A percentile compares a stretch with the other conserved stretches of the same genome.
Evolutionary conservation across 2,113 vertebrate species (phyloP).

Genomic region (Ploceus nigricollis): DNA sequence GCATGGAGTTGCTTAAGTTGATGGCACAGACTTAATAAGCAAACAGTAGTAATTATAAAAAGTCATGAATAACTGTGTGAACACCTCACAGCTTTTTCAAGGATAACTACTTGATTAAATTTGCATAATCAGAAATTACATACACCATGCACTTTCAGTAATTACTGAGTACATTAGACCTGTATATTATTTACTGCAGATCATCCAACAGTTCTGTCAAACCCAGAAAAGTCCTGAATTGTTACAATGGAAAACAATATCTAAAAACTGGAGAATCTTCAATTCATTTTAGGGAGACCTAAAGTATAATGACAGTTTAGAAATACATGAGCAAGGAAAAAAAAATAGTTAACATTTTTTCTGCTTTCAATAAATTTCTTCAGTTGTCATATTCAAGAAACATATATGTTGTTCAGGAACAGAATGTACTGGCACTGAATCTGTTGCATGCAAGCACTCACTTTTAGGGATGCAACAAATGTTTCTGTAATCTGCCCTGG

Average conservation of each 20-base stretch:
- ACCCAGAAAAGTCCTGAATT: neutral
- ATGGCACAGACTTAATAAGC: neutral
- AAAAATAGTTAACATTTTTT: conserved; percentile 15
- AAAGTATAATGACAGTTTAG: neutral
- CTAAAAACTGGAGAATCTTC: neutral
- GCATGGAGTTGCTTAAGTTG: neutral
- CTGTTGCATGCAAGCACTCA: conserved; percentile 18
- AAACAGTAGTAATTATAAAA: neutral
- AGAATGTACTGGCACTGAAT: conserved; percentile 54
- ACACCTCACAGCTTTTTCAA: neutral
- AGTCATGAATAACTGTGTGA: neutral
- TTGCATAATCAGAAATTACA: neutral
- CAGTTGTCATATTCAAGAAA: conserved; percentile 26
- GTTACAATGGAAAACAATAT: neutral
- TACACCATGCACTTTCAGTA: neutral
- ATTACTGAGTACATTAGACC: neutral
- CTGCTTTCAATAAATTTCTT: conserved; percentile 52
- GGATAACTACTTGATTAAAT: neutral
- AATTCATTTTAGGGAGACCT: neutral
- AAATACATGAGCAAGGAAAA: neutral
- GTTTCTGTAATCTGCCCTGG: conserved; percentile 24
- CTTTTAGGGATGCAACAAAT: conserved; percentile 39
- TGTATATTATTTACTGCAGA: neutral
- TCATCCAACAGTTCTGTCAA: neutral
- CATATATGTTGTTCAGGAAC: conserved; percentile 49